Conservation (phyloP, 1,140 invertebrate genomes). For the Berghia stephanieae region DNA sequence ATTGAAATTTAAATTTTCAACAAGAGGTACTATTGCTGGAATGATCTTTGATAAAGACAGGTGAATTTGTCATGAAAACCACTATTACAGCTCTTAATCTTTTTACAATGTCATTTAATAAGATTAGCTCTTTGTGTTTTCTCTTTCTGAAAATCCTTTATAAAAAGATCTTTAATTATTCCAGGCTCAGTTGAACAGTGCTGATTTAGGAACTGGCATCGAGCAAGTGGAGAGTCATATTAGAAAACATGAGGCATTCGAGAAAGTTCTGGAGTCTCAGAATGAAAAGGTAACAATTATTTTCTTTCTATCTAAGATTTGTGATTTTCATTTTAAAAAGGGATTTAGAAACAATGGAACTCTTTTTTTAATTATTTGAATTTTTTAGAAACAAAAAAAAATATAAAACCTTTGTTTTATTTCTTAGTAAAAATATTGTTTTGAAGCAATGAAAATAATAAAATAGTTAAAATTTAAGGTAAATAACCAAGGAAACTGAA, state of each 20-base stretch:
- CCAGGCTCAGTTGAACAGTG: conserved; percentile 95
- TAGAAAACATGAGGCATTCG: conserved; percentile 99
- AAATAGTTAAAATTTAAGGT: neutral
- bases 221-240: conserved; percentile 98
- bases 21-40: neutral
- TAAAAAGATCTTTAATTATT: conserved; percentile 71
- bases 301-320: conserved; percentile 12
- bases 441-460: no score
- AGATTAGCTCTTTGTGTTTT: neutral
- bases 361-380: no score
- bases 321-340: neutral
- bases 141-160: neutral
- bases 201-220: conserved; percentile 93
- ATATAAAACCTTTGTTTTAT: no score
- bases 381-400: no score
- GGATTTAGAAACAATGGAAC: neutral
- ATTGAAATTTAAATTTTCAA: neutral
- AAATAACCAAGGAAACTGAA: neutral
- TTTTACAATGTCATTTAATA: neutral
- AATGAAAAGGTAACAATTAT: conserved; percentile 81
- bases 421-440: no score
- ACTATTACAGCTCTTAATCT: neutral
- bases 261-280: conserved; percentile 96
- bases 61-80: neutral
- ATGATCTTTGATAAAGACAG: no score